Evolutionary conservation across 2,797 vertebrate genomes (phyloP).

Genomic region (Gymnocypris eckloni): DNA sequence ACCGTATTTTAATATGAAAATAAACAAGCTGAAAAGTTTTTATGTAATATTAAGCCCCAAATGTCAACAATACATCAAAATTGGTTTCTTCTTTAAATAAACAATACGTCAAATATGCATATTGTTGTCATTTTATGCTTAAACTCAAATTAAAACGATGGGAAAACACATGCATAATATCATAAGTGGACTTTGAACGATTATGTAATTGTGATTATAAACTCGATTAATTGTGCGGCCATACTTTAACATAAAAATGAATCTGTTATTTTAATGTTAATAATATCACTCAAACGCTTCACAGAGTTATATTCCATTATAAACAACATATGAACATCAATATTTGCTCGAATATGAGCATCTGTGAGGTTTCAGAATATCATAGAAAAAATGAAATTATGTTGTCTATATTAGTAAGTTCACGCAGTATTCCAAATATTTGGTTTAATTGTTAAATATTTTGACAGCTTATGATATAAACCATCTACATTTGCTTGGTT

Average conservation of each 20-base stretch:
- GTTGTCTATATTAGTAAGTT: background rate
- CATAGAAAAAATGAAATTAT: no score
- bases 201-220: background rate
- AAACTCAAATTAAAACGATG: background rate
- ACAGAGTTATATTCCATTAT: background rate
- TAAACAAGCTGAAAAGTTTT: background rate
- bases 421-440: background rate
- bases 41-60: background rate
- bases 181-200: background rate
- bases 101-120: background rate
- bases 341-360: conserved; percentile 41
- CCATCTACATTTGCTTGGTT: background rate
- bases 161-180: background rate
- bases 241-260: background rate
- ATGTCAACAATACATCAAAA: background rate
- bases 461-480: background rate
- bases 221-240: background rate
- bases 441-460: background rate
- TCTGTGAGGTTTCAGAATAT: conserved; percentile 58
- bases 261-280: background rate
- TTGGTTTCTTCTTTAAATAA: background rate
- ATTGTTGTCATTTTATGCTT: background rate
- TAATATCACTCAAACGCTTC: background rate
- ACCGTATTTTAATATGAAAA: background rate
- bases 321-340: no score